These are phyloP conservation scores for Smittia sp. DNA, from an alignment of 2,888 invertebrate species.

Conservation along the genomic window DNA sequence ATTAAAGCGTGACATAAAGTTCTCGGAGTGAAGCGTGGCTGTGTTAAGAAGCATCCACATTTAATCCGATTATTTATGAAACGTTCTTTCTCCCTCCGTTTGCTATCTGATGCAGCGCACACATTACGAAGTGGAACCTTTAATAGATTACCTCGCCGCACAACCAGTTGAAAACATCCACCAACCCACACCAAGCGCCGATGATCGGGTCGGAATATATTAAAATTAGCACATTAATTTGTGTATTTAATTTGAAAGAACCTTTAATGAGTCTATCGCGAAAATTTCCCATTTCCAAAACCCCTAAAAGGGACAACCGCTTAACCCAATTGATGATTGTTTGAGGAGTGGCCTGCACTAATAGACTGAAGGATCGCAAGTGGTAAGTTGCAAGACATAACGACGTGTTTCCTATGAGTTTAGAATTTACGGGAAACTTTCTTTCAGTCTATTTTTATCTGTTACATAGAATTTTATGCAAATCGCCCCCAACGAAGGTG, in stretches of 20 bases:
- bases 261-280: slow-evolving; percentile 36
- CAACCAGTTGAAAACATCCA: not conserved
- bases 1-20: slow-evolving; percentile 11
- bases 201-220: not conserved
- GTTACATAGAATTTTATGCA: slow-evolving; percentile 32
- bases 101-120: slow-evolving; percentile 18
- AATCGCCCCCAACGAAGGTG: slow-evolving; percentile 7
- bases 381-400: too few relatives aligned
- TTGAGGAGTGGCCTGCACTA: too few relatives aligned
- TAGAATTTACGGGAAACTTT: too few relatives aligned
- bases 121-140: too few relatives aligned
- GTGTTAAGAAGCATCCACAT: slow-evolving; percentile 7
- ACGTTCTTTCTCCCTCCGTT: slow-evolving; percentile 6
- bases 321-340: too few relatives aligned
- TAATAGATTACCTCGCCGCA: not conserved
- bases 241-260: slow-evolving; percentile 32
- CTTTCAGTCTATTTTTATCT: too few relatives aligned
- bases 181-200: not conserved
- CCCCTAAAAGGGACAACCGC: too few relatives aligned
- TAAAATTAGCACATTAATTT: slow-evolving; percentile 40
- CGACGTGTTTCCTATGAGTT: too few relatives aligned
- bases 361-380: too few relatives aligned
- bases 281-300: slow-evolving; percentile 15
- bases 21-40: not conserved
- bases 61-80: slow-evolving; percentile 37